Percentiles rank a stretch among this genome's conserved stretches.
These are phyloP conservation scores for Heterotis niloticus DNA, from an alignment of 2,113 vertebrate genomes.

Conservation along the genomic window DNA sequence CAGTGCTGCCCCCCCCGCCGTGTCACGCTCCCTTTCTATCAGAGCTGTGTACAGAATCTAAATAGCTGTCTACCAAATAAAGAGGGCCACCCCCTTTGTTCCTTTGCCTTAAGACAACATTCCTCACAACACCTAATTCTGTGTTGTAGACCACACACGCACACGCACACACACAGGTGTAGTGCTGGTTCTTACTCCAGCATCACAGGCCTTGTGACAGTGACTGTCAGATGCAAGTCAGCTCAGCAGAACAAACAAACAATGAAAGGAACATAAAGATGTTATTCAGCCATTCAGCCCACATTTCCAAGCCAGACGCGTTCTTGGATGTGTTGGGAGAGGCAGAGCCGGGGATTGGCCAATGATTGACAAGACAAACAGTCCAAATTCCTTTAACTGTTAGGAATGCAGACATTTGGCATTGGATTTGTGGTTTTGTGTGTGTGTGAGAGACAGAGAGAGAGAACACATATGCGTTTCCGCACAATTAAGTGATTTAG, in stretches of 20 bases:
- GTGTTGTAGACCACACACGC: background rate
- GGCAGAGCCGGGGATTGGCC: too few relatives aligned
- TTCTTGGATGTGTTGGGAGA: too few relatives aligned
- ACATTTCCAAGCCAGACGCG: background rate
- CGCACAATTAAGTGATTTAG: background rate
- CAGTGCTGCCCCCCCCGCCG: conserved; percentile 21
- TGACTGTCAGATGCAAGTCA: conserved; percentile 4
- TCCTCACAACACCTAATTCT: background rate
- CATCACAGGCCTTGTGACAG: background rate
- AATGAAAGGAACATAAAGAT: background rate
- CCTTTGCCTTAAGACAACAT: conserved; percentile 1
- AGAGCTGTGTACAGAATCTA: conserved; percentile 11
- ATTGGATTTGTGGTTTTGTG: background rate
- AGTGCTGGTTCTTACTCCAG: background rate
- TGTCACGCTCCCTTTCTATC: conserved; percentile 34
- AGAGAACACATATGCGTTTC: conserved; percentile 8
- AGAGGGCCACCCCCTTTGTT: background rate
- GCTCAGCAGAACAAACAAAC: background rate
- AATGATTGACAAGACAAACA: background rate
- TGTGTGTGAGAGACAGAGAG: too few relatives aligned
- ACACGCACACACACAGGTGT: background rate
- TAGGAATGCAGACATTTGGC: background rate
- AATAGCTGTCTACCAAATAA: conserved; percentile 8
- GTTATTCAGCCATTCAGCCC: too few relatives aligned
- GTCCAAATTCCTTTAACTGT: background rate